Evolutionary conservation across 2,888 invertebrate genomes (phyloP), one percentile per base, ranked within the genome.

Genomic region (Xylota sylvarum): DNA sequence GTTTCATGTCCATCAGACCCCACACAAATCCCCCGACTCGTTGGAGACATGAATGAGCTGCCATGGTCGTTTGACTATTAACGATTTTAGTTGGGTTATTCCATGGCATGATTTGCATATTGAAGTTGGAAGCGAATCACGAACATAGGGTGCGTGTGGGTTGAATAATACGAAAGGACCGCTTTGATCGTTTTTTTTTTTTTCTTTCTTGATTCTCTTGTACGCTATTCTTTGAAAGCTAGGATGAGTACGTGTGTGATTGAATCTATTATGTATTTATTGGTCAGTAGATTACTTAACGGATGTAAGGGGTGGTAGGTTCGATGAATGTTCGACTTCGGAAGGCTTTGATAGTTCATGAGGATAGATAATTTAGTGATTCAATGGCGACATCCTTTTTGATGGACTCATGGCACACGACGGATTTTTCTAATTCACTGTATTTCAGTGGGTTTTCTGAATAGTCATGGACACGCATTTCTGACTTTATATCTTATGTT

Each of bases 1-100:
- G 88, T 88, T 87, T 43, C 80, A 80, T 88, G 88, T 88, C 87
- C 79, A 58, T 46, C 46, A 80, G 87, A 88, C 88, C 88, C 79
- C 81, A 88, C 88, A 88, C 86, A 86, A 86, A 62, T 81, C 82
- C 62, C 76, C 67, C 82, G 86, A 73, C 80, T 80, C 56, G 37
- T 48, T 80, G 80, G 80, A 80, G 80, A 86, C 86, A 73, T 82
- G 86, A 86, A 86, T 82, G 82, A 78, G 86, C 67, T 86, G 43
- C 55, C 69, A 65, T 62, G 77, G 56, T 60, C 77, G 86, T 78
- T 86, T 69, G 77, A 73, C 82, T 86, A 86, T 86, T 82, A 86
- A 86, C 77, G 86, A 82, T 65, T 86, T 82, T 73, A 56, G 86
- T 81, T 37, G 52, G 60, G 70, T 73, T 67, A 73, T 78, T 78